Evolutionary conservation across 2,888 invertebrate genomes (phyloP), one percentile per base, ranked within the genome.

Genomic region (Cosmia pyralina): DNA sequence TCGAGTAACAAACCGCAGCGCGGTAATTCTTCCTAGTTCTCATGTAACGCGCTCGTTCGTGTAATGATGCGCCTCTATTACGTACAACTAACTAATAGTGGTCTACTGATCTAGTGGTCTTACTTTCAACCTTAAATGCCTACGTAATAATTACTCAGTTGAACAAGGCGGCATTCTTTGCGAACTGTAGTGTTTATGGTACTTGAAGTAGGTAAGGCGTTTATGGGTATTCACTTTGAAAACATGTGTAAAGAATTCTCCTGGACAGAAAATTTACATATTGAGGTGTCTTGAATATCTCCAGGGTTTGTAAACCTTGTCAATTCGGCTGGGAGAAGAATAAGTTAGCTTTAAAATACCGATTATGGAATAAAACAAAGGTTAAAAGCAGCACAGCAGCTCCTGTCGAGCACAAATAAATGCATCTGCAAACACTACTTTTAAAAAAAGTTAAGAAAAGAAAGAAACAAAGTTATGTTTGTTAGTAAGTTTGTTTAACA

Each of bases 11-110:
- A 86, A 85, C 85, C 87, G 81, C 87, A 83, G 64, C 75, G 79
- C 70, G 57, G 86, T 87, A 91, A 90, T 87, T 90, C 91, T 92
- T 92, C 89, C 91, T 91, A 82, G 87, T 89, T 87, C 86, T 89
- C 89, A 87, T 89, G 88, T 90, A 91, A 91, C 88, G 88, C 74
- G 77, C 77, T 84, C 83, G 83, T 79, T 85, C 82, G 70, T 69
- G 83, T 88, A 88, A 87, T 89, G 90, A 89, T 89, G 88, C 81
- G 80, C 84, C 73, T 75, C 83, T 84, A 85, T 89, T 88, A 89
- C 87, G 85, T 77, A 69, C 52, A 69, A 79, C 76, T 62, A 73
- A 78, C 73, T 77, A 78, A 83, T 79, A 77, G 75, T 75, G 70
- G 74, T 84, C 66, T 80, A 75, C 75, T 71, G 77, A 74, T 83